These are phyloP conservation scores for Oligia latruncula DNA, from an alignment of 2,888 invertebrate genomes.

Conservation along the genomic window DNA sequence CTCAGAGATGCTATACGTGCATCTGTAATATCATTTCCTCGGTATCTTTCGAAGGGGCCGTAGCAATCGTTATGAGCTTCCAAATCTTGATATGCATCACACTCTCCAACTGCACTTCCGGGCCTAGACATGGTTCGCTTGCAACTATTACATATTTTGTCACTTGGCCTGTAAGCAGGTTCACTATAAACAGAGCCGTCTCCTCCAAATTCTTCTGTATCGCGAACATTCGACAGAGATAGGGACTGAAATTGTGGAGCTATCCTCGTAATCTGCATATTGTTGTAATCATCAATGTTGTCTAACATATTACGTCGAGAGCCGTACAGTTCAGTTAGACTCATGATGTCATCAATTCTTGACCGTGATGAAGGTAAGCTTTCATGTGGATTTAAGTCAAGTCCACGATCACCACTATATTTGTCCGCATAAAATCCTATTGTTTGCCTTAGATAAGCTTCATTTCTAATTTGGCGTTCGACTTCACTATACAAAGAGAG, in stretches of 20 bases:
- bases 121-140: slow-evolving; percentile 93
- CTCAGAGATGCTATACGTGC: slow-evolving; percentile 93
- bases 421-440: slow-evolving; percentile 90
- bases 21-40: slow-evolving; percentile 87
- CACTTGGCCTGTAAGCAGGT: slow-evolving; percentile 93
- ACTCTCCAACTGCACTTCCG: slow-evolving; percentile 92
- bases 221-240: slow-evolving; percentile 93
- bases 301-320: slow-evolving; percentile 93
- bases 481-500: slow-evolving; percentile 92
- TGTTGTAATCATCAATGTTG: slow-evolving; percentile 83
- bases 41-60: slow-evolving; percentile 92
- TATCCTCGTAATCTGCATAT: slow-evolving; percentile 87
- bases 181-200: slow-evolving; percentile 96
- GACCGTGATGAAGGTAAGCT: slow-evolving; percentile 85
- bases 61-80: slow-evolving; percentile 88
- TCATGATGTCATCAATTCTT: slow-evolving; percentile 95
- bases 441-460: slow-evolving; percentile 90
- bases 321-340: slow-evolving; percentile 95
- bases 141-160: slow-evolving; percentile 94
- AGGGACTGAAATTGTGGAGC: slow-evolving; percentile 93
- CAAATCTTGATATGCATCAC: slow-evolving; percentile 90
- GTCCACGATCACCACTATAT: slow-evolving; percentile 80
- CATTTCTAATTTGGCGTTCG: slow-evolving; percentile 91
- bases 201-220: slow-evolving; percentile 91
- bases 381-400: slow-evolving; percentile 87